Percentiles rank a stretch among this genome's conserved stretches.
Evolutionary conservation across 2,113 vertebrate genomes (phyloP).

Genomic region (Herpailurus yagouaroundi): DNA sequence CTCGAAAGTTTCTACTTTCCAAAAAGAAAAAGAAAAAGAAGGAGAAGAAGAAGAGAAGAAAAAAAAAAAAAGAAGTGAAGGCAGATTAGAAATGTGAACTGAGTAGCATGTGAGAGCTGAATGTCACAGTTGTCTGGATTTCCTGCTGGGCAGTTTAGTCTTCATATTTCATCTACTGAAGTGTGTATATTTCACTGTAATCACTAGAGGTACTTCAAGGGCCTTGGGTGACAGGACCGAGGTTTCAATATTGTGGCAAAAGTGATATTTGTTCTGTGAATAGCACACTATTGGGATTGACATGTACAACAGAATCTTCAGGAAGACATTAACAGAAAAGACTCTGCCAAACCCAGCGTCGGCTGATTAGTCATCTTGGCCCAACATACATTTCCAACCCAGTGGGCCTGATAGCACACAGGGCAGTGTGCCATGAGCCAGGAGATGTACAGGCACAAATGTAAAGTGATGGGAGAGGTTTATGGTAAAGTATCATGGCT

Average conservation of each 20-base stretch:
- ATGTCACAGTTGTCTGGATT: conserved; percentile 13
- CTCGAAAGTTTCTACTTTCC: background rate
- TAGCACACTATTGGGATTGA: background rate
- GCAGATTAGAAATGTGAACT: background rate
- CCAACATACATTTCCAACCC: background rate
- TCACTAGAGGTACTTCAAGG: conserved; percentile 21
- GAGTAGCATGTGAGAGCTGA: background rate
- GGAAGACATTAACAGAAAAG: background rate
- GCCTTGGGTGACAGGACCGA: background rate
- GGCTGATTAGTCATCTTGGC: background rate
- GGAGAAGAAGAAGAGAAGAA: background rate
- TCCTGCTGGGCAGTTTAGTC: conserved; percentile 37
- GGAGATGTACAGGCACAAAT: background rate
- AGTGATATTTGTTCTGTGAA: background rate
- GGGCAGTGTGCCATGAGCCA: background rate
- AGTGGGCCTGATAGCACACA: background rate
- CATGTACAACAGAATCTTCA: conserved; percentile 41
- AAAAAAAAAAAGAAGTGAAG: background rate
- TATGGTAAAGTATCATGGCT: background rate
- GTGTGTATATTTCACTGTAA: background rate
- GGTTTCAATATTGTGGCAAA: conserved; percentile 30
- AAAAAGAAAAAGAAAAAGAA: background rate
- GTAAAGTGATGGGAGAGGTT: background rate
- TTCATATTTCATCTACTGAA: conserved; percentile 40
- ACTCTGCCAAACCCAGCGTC: background rate